Percentiles rank a stretch among this genome's conserved stretches.
phyloP scores from a whole-genome alignment of 2,888 invertebrate species.

The Argyresthia goedartella region DNA sequence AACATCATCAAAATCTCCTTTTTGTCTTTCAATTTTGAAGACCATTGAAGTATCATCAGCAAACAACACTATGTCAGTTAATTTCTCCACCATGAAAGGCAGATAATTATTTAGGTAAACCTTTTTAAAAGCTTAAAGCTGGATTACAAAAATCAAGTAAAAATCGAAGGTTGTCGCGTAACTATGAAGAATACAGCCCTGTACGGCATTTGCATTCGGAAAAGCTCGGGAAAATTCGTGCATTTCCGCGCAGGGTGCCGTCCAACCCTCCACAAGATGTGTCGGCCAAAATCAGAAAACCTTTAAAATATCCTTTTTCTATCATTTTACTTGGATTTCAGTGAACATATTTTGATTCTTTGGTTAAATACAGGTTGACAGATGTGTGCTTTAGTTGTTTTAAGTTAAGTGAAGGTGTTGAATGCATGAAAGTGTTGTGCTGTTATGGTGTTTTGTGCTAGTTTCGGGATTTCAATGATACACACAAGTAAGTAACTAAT shows the following conservation, averaged over 20 bases:
- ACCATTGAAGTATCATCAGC: no score
- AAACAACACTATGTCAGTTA: no score
- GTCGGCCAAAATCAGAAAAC: constrained; percentile 47
- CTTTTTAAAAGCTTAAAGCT: background rate
- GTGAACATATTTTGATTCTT: constrained; percentile 34
- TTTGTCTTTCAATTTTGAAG: no score
- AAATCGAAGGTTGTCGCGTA: constrained; percentile 9
- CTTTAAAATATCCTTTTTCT: constrained; percentile 41
- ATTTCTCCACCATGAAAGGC: no score
- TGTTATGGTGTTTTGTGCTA: constrained; percentile 9
- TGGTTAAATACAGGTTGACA: no score
- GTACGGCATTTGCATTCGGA: constrained; percentile 53
- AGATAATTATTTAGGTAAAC: background rate
- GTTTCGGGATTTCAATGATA: constrained; percentile 12
- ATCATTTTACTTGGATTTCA: constrained; percentile 19
- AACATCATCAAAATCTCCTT: no score
- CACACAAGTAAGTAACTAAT: no score
- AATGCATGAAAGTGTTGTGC: constrained; percentile 20
- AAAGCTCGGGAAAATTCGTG: constrained; percentile 43
- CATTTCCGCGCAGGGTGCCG: constrained; percentile 50
- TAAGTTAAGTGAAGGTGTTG: constrained; percentile 22
- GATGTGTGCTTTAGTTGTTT: constrained; percentile 15
- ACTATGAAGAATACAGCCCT: constrained; percentile 29
- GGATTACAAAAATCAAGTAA: background rate
- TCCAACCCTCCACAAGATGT: constrained; percentile 55